A percentile compares a stretch with the other conserved stretches of the same genome.
Conservation (phyloP, 2,797 vertebrate species). For the Enteromius fasciolatus region DNA sequence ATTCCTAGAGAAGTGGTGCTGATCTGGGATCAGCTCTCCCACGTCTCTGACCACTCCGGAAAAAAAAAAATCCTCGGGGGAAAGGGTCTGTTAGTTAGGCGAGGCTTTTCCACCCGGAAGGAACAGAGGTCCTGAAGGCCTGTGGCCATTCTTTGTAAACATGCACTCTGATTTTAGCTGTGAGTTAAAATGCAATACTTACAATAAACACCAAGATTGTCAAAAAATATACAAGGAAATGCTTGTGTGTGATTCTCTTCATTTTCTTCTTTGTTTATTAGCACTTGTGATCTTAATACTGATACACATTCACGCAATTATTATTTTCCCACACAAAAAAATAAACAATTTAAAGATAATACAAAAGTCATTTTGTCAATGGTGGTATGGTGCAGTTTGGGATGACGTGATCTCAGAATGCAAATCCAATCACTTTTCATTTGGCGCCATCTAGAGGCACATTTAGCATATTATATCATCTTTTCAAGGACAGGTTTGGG, state of each 20-base stretch:
- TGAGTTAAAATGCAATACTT: conserved; percentile 78
- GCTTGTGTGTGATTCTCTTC: neutral
- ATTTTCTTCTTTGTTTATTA: neutral
- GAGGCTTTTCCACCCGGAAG: conserved; percentile 58
- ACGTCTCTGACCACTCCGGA: neutral
- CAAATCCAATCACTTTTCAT: neutral
- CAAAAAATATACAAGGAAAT: conserved; percentile 56
- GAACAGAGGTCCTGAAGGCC: conserved; percentile 67
- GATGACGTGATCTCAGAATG: neutral
- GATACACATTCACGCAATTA: neutral
- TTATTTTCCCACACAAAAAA: neutral
- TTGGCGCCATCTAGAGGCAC: neutral
- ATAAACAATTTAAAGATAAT: neutral
- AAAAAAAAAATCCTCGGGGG: conserved; percentile 39
- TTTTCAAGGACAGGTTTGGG: no score
- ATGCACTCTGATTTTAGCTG: conserved; percentile 75
- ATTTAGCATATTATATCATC: neutral
- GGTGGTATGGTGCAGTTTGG: neutral
- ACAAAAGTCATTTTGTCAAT: conserved; percentile 1
- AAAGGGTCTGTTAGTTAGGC: conserved; percentile 48
- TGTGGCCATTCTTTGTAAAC: conserved; percentile 78
- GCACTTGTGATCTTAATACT: neutral
- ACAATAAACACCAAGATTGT: conserved; percentile 78
- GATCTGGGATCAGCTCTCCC: conserved; percentile 37
- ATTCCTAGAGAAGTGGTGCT: conserved; percentile 26